Base-by-base conservation (phyloP, 2,797 vertebrate genomes). In the Chanos chanos region DNA sequence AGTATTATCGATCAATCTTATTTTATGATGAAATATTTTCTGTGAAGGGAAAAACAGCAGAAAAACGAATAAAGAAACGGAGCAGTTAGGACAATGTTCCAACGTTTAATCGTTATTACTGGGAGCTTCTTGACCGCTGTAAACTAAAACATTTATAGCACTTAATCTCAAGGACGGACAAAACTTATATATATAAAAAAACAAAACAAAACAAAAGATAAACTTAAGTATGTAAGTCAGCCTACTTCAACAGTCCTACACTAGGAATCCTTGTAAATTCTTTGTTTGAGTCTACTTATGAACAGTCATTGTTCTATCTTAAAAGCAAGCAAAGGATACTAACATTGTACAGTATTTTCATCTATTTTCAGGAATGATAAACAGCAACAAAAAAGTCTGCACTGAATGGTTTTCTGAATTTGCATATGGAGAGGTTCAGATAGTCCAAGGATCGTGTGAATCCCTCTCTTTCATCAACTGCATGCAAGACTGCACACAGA, bases 201-300 rank as follows among this genome's bases (percentile, higher is more conserved):
- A 16, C 16, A 10, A 41, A 51, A 52, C 34, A 60, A 68, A 74
- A 72, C 50, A 18, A 66, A 68, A 52, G 49, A 39, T 44, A 15
- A 59, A 47, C 49, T 27, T 45, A 30, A 10, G 30, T 27, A 12
- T 49, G 48, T 49, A 49, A 49, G 49, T 49, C 47, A 28, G 25
- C n/a, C 45, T 28, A 48, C 28, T 1, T 64, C 66, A 68, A 49
- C 39, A 44, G 30, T 56, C 47, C 24, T 58, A 69, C 49, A 70
- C 58, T 61, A 59, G 37, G 18, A 16, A 61, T 21, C 62, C 53
- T 68, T 67, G 69, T 65, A 77, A 62, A 65, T 27, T 31, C 13
- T 34, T 50, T n/a, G n/a, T n/a, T n/a, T n/a, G n/a, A n/a, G n/a
- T 55, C 36, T 3, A 13, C n/a, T 57, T 2, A 49, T 3, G 7